A percentile compares a stretch with the other conserved stretches of the same genome.
Evolutionary conservation across 2,113 vertebrate genomes (phyloP).

Genomic region (Ictalurus punctatus): DNA sequence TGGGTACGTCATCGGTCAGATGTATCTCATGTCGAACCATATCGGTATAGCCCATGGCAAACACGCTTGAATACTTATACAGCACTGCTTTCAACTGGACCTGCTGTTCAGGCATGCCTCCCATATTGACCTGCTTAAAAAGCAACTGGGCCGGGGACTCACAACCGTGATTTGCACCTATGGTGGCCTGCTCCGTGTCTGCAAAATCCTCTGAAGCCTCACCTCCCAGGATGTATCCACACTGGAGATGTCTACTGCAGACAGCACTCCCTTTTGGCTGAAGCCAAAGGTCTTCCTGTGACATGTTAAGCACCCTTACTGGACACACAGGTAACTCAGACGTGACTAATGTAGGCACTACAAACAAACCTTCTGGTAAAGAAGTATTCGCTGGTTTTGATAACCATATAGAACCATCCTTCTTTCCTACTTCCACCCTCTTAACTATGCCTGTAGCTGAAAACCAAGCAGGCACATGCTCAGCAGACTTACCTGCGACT

Average conservation of each 20-base stretch:
- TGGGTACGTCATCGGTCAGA: too few species aligned
- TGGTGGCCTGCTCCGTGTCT: neutral
- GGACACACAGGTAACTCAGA: neutral
- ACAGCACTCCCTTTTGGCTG: neutral
- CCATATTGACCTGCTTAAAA: neutral
- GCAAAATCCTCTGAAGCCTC: neutral
- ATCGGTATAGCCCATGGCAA: neutral
- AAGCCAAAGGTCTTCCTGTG: neutral
- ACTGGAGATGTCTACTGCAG: neutral
- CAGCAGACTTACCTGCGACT: neutral
- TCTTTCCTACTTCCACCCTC: too few species aligned
- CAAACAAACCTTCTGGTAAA: neutral
- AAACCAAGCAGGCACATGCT: too few species aligned
- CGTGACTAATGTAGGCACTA: neutral
- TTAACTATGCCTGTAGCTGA: too few species aligned
- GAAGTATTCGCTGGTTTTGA: neutral
- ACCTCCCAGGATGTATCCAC: neutral
- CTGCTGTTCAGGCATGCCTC: constrained; percentile 1
- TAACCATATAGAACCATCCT: neutral
- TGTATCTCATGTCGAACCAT: too few species aligned
- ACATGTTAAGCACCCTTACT: neutral
- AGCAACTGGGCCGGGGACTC: neutral
- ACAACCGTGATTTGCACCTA: neutral
- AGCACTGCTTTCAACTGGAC: neutral
- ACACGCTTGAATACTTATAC: neutral